Evolutionary conservation across 2,888 invertebrate species (phyloP).

Genomic region (Serripes groenlandicus): DNA sequence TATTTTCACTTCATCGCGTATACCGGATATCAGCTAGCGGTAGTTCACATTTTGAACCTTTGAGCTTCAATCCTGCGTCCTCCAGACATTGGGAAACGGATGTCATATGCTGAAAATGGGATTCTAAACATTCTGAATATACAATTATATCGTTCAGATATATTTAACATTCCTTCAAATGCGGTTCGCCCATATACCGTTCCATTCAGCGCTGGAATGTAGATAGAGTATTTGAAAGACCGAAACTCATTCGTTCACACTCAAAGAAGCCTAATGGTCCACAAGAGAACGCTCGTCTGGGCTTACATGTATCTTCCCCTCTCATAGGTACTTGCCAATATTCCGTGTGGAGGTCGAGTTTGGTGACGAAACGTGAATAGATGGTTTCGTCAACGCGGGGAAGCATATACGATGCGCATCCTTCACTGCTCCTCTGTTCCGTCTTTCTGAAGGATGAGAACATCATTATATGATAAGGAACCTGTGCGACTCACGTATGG

Average conservation of each 20-base stretch:
- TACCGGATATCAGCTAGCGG: no score
- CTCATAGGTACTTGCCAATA: not conserved
- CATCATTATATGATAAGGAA: not conserved
- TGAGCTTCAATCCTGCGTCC: not conserved
- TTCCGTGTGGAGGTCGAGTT: not conserved
- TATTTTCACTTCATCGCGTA: no score
- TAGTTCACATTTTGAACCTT: not conserved
- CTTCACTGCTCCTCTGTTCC: not conserved
- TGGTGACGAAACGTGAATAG: not conserved
- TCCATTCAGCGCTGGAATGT: not conserved
- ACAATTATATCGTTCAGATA: not conserved
- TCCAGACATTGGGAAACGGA: not conserved
- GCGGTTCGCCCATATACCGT: not conserved
- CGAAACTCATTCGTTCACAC: not conserved
- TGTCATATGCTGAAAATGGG: not conserved
- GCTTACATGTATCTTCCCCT: not conserved
- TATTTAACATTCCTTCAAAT: not conserved
- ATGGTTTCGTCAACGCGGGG: not conserved
- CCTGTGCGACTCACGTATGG: not conserved
- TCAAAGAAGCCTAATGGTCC: not conserved
- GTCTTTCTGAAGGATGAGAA: not conserved
- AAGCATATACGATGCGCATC: not conserved
- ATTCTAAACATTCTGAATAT: not conserved
- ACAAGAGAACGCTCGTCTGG: not conserved
- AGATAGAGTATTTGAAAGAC: not conserved